Base-by-base conservation (phyloP, 2,113 vertebrate genomes). In the Upupa epops region DNA sequence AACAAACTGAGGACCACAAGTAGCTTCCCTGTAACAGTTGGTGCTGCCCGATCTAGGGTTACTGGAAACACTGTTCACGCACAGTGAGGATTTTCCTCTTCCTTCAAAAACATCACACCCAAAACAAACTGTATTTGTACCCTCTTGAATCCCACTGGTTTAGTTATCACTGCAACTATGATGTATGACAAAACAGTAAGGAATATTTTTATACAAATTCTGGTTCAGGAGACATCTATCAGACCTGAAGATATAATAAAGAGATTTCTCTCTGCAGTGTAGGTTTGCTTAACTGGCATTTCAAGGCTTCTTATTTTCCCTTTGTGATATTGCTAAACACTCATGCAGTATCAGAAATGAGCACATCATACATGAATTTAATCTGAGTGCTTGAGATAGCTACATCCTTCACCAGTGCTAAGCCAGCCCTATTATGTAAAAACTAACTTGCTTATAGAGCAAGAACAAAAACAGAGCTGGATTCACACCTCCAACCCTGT, bases 391-490 rank as follows among this genome's bases (percentile, higher is more conserved):
- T n/a, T 37, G 14, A 78, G 68, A 54, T 31, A 64, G 40, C 42
- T 26, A 69, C 6, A 6, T 52, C 54, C 40, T 83, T 52, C 26
- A 25, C 28, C 54, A 72, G 16, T 4, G 25, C 46, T 36, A 52
- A 66, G 74, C 12, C 24, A 37, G 26, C 37, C 36, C 48, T 19
- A 6, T 22, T 32, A 65, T 3, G 49, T 73, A 68, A 68, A 56
- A 0, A 22, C 26, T 4, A 28, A 37, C 18, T 31, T 72, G 65
- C 28, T 70, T 49, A 18, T 13, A 24, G 1, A 3, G 51, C 58
- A 31, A 28, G 21, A 78, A 34, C 0, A 1, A 37, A 58, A 7
- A n/a, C 10, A 56, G 37, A 61, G 31, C 31, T 31, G 4, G 0
- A 45, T 2, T 54, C 20, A 24, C 46, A 56, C 25, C 45, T 37